These are phyloP conservation scores for Drosophila limbata DNA, from an alignment of 2,888 invertebrate genomes.

Conservation along the genomic window DNA sequence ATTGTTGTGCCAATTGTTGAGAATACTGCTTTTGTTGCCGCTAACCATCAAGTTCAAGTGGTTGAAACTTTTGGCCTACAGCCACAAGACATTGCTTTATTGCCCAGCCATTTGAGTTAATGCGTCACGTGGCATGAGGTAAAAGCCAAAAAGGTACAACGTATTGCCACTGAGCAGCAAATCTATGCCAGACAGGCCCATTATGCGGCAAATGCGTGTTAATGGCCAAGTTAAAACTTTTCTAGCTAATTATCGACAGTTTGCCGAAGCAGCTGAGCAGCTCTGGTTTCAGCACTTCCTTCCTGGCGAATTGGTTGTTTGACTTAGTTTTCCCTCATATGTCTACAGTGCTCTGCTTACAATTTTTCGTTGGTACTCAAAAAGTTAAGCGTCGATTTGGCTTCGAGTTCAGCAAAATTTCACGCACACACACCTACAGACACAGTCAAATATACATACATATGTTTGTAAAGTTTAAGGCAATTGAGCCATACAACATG, in stretches of 20 bases:
- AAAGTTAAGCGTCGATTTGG: slow-evolving; percentile 64
- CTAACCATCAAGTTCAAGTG: slow-evolving; percentile 53
- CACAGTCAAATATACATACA: not conserved
- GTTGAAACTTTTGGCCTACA: slow-evolving; percentile 41
- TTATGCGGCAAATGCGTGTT: slow-evolving; percentile 73
- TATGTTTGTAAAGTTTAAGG: slow-evolving; percentile 25
- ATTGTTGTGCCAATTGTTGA: slow-evolving; percentile 57
- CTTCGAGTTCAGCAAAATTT: slow-evolving; percentile 38
- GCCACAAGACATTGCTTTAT: slow-evolving; percentile 60
- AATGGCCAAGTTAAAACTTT: slow-evolving; percentile 74
- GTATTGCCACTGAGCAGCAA: slow-evolving; percentile 31
- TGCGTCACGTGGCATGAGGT: slow-evolving; percentile 40
- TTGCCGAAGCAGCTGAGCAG: slow-evolving; percentile 37
- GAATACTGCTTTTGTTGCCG: slow-evolving; percentile 24
- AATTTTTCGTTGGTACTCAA: slow-evolving; percentile 36
- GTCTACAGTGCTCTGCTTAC: slow-evolving; percentile 40
- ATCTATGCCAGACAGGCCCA: slow-evolving; percentile 69
- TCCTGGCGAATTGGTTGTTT: slow-evolving; percentile 26
- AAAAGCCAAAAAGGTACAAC: slow-evolving; percentile 30
- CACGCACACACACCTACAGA: slow-evolving; percentile 6
- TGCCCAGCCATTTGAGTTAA: slow-evolving; percentile 53
- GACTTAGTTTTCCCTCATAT: slow-evolving; percentile 31
- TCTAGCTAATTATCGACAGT: slow-evolving; percentile 77
- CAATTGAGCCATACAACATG: slow-evolving; percentile 43
- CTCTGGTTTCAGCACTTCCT: slow-evolving; percentile 3